Conservation (phyloP, 2,888 invertebrate species). For the Caenorhabditis angaria region DNA sequence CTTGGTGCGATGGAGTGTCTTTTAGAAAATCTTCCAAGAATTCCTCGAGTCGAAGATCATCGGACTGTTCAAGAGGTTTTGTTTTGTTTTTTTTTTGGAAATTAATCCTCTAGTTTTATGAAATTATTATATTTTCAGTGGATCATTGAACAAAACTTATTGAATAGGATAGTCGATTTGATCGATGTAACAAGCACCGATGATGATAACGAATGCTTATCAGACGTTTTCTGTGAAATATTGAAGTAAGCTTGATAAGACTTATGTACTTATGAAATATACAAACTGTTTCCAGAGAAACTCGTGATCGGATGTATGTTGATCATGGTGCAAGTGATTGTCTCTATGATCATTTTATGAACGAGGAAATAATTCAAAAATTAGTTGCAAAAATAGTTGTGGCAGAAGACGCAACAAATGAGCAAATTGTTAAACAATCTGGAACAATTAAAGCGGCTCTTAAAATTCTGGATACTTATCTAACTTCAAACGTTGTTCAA, state of each 20-base stretch:
- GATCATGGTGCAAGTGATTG: constrained; percentile 27
- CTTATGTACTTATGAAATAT: not conserved
- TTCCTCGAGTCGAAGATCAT: constrained; percentile 28
- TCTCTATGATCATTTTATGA: constrained; percentile 39
- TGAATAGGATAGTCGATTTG: constrained; percentile 35
- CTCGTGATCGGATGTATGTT: constrained; percentile 42
- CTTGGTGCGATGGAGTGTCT: constrained; percentile 47
- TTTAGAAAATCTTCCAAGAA: constrained; percentile 31
- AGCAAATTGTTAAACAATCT: constrained; percentile 19
- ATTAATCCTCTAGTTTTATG: too few relatives aligned
- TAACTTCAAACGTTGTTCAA: not conserved
- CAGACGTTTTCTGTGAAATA: constrained; percentile 46
- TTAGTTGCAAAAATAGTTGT: constrained; percentile 22
- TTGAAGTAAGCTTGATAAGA: constrained; percentile 16
- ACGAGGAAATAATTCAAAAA: constrained; percentile 14
- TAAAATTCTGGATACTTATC: constrained; percentile 6
- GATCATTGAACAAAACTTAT: constrained; percentile 38
- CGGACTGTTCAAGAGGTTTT: constrained; percentile 36
- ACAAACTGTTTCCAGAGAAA: constrained; percentile 23
- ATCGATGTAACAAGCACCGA: constrained; percentile 23
- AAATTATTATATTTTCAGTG: constrained; percentile 36
- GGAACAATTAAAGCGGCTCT: constrained; percentile 16
- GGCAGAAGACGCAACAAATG: constrained; percentile 12
- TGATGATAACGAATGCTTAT: constrained; percentile 44
- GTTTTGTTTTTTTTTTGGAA: not conserved